Evolutionary conservation across 2,888 invertebrate genomes (phyloP).

Genomic region (Gymnoscelis rufifasciata): DNA sequence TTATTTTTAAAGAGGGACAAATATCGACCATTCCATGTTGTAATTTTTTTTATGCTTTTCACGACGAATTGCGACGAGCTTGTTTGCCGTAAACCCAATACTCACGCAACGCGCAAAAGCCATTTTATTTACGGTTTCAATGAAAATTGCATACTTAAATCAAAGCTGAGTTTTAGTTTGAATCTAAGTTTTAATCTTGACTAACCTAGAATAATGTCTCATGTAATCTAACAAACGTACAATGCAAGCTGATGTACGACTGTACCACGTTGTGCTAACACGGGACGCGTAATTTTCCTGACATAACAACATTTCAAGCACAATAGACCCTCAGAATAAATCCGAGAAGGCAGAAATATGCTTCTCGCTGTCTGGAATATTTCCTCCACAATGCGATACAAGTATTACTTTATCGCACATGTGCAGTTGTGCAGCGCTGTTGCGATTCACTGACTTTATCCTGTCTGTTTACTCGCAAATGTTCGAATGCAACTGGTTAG

Average conservation of each 20-base stretch:
- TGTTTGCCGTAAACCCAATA: too few relatives aligned
- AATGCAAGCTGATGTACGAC: background rate
- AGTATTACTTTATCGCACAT: constrained; percentile 51
- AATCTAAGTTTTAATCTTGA: too few relatives aligned
- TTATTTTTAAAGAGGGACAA: too few relatives aligned
- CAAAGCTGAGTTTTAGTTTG: too few relatives aligned
- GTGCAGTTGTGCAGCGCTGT: constrained; percentile 38
- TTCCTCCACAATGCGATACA: constrained; percentile 40
- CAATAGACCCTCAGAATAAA: constrained; percentile 36
- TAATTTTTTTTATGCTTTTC: too few relatives aligned
- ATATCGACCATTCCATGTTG: too few relatives aligned
- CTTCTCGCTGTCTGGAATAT: constrained; percentile 38
- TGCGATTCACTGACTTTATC: constrained; percentile 45
- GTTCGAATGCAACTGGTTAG: constrained; percentile 36
- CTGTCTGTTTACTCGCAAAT: constrained; percentile 42
- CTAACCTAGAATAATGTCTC: too few relatives aligned
- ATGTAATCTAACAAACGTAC: too few relatives aligned
- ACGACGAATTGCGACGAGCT: too few relatives aligned
- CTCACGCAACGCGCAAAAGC: too few relatives aligned
- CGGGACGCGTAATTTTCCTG: background rate
- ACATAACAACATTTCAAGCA: constrained; percentile 17
- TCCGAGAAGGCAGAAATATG: constrained; percentile 36
- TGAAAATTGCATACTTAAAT: too few relatives aligned
- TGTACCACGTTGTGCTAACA: background rate
- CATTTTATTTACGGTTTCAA: too few relatives aligned